Evolutionary conservation across 2,888 invertebrate genomes (phyloP).

Genomic region (Empis stercorea): DNA sequence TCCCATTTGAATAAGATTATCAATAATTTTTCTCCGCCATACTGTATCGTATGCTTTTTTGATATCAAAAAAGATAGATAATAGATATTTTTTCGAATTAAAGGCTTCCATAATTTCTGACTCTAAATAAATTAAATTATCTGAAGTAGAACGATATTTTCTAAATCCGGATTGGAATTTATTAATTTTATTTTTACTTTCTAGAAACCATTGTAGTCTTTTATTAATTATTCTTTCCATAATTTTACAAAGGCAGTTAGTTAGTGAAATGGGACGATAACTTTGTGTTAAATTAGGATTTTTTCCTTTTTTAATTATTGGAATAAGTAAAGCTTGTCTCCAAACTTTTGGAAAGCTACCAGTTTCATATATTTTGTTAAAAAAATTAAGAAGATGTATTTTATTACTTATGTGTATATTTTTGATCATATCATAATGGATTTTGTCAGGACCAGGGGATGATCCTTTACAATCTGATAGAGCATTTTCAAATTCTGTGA

Average conservation of each 20-base stretch:
- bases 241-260: neutral
- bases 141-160: too few species aligned
- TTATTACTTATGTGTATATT: neutral
- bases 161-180: neutral
- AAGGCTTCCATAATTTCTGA: neutral
- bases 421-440: neutral
- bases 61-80: neutral
- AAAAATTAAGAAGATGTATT: neutral
- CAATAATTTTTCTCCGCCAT: neutral
- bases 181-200: neutral
- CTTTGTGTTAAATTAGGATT: neutral
- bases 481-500: neutral
- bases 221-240: constrained; percentile 2
- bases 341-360: neutral
- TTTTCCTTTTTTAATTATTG: neutral
- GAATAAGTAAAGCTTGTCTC: neutral
- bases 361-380: neutral
- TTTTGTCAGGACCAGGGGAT: neutral
- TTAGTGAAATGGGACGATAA: neutral
- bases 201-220: neutral
- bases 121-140: too few species aligned
- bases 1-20: neutral
- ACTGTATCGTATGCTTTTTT: neutral
- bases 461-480: neutral
- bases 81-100: neutral